These are phyloP conservation scores for Rhinatrema bivittatum DNA, from an alignment of 2,797 vertebrate genomes.

Conservation along the genomic window DNA sequence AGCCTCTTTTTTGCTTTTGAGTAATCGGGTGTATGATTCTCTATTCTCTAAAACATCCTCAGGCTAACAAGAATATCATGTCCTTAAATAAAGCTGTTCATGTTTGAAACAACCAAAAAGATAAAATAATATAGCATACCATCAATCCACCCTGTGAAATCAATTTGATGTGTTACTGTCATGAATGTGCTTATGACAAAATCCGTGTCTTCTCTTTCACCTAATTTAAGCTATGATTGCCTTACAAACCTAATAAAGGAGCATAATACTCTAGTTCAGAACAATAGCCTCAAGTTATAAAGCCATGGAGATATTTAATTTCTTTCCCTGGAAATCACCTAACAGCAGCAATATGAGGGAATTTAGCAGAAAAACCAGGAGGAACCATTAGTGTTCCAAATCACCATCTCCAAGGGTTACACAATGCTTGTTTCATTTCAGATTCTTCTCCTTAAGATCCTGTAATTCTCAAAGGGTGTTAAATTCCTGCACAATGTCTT, in stretches of 20 bases:
- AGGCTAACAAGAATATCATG: too few species aligned
- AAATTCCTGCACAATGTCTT: background rate
- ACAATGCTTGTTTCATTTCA: background rate
- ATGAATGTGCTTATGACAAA: conserved; percentile 21
- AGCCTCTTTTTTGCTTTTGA: too few species aligned
- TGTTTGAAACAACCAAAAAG: too few species aligned
- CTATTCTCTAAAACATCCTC: too few species aligned
- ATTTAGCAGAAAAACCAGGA: background rate
- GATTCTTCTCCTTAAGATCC: background rate
- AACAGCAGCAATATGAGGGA: background rate
- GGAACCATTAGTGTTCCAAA: background rate
- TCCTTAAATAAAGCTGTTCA: too few species aligned
- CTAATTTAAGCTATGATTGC: conserved; percentile 4
- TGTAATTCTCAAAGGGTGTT: conserved; percentile 15
- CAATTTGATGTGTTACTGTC: background rate
- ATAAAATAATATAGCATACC: too few species aligned
- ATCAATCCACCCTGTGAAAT: background rate
- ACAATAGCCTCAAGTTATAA: conserved; percentile 1
- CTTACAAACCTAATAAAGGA: background rate
- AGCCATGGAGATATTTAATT: background rate
- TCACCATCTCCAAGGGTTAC: conserved; percentile 4
- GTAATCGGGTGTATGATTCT: too few species aligned
- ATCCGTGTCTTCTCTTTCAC: background rate
- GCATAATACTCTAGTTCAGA: background rate
- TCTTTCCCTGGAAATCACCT: conserved; percentile 1